phyloP scores from a whole-genome alignment of 2,113 vertebrate genomes.

The Megaleporinus macrocephalus region DNA sequence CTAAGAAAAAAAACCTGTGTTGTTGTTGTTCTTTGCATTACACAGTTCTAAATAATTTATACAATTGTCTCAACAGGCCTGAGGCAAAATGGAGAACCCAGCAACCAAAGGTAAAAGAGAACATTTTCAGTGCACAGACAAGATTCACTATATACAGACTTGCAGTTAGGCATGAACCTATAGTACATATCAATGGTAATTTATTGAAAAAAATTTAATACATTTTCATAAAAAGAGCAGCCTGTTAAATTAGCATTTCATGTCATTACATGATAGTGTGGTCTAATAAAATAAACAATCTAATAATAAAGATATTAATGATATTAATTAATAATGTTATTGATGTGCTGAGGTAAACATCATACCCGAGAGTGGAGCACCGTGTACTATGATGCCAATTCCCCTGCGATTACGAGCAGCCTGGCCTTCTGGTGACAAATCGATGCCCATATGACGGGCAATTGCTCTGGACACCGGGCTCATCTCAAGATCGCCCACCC shows the following conservation, averaged over 20 bases:
- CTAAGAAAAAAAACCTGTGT: too few relatives aligned
- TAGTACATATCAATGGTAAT: too few relatives aligned
- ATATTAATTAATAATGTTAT: too few relatives aligned
- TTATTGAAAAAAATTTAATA: not conserved
- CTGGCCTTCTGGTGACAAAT: conserved; percentile 68
- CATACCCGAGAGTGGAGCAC: conserved; percentile 84
- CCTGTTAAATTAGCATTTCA: too few relatives aligned
- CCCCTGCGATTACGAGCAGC: conserved; percentile 73
- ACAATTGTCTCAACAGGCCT: too few relatives aligned
- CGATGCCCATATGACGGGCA: conserved; percentile 73
- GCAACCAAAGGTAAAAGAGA: not conserved
- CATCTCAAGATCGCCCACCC: conserved; percentile 68
- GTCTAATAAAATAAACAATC: too few relatives aligned
- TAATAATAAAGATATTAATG: not conserved
- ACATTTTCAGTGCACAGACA: not conserved
- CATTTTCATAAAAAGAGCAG: too few relatives aligned
- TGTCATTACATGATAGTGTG: too few relatives aligned
- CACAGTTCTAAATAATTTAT: too few relatives aligned
- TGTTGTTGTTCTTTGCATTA: too few relatives aligned
- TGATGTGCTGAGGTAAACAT: not conserved
- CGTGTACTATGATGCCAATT: conserved; percentile 83
- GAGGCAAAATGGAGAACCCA: not conserved
- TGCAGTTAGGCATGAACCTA: too few relatives aligned
- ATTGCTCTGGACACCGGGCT: conserved; percentile 79
- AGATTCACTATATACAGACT: too few relatives aligned